Evolutionary conservation across 2,113 vertebrate genomes (phyloP).

Genomic region (Centrocercus urophasianus): DNA sequence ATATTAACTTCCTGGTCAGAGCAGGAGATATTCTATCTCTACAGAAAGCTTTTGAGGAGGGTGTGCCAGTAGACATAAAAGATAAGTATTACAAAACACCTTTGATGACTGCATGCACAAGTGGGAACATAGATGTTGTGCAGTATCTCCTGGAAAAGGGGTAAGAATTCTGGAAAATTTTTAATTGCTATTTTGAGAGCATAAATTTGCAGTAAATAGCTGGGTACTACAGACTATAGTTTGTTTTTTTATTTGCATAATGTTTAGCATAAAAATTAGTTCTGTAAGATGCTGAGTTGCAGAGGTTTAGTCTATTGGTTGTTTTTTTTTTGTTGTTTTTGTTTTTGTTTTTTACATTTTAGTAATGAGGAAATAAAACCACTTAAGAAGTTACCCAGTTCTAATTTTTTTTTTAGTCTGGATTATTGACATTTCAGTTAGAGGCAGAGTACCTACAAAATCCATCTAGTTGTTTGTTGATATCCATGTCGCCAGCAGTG

Average conservation of each 20-base stretch:
- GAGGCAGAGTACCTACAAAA: background rate
- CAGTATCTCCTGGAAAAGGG: constrained; percentile 86
- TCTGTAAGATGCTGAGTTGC: background rate
- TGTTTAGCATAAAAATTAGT: background rate
- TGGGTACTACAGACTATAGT: background rate
- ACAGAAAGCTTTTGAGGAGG: constrained; percentile 85
- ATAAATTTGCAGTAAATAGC: background rate
- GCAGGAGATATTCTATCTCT: constrained; percentile 86
- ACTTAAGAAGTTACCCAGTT: background rate
- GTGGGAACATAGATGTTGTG: constrained; percentile 83
- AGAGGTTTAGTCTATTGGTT: background rate
- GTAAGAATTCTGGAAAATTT: constrained; percentile 73
- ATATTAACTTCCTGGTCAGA: constrained; percentile 86
- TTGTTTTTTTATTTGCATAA: background rate
- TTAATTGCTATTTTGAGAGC: background rate
- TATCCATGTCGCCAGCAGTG: accelerated
- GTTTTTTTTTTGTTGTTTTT: too few species aligned
- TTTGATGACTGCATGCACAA: constrained; percentile 88
- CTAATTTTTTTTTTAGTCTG: background rate
- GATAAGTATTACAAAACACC: constrained; percentile 93
- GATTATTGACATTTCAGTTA: background rate
- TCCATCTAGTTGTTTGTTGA: background rate
- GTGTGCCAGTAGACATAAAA: constrained; percentile 86
- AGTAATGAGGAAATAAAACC: background rate
- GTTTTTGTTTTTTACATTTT: background rate